Evolutionary conservation across 2,888 invertebrate species (phyloP).

Genomic region (Strigamia crassipes): DNA sequence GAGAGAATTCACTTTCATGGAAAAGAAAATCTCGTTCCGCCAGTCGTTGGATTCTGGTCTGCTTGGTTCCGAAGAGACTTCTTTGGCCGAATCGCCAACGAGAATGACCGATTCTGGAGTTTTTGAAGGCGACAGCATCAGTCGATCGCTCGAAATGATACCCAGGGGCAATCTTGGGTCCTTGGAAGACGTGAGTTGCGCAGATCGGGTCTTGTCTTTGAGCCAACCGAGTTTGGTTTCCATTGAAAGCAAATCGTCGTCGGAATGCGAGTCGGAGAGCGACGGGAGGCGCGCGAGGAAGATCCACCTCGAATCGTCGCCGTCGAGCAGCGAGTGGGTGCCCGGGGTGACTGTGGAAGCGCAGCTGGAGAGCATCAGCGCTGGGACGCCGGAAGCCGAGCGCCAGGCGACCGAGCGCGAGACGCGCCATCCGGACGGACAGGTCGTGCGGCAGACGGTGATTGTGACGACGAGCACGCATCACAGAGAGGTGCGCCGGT

Average conservation of each 20-base stretch:
- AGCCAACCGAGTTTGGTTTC: constrained; percentile 11
- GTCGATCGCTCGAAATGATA: background rate
- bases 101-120: constrained; percentile 48
- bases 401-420: constrained; percentile 39
- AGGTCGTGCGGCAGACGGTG: constrained; percentile 33
- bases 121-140: constrained; percentile 44
- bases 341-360: constrained; percentile 44
- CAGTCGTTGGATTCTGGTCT: background rate
- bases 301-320: constrained; percentile 33
- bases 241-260: background rate
- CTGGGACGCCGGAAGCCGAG: background rate
- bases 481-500: constrained; percentile 43
- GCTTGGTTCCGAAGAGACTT: constrained; percentile 41
- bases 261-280: constrained; percentile 1
- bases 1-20: background rate
- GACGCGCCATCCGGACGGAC: background rate
- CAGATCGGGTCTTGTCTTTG: background rate
- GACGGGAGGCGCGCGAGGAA: background rate
- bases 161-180: background rate
- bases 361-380: background rate
- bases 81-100: constrained; percentile 44
- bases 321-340: constrained; percentile 47
- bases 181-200: background rate
- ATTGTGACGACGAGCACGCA: constrained; percentile 41
- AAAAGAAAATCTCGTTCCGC: constrained; percentile 7